Evolutionary conservation across 2,888 invertebrate species (phyloP).

Genomic region (Cephalotes varians): DNA sequence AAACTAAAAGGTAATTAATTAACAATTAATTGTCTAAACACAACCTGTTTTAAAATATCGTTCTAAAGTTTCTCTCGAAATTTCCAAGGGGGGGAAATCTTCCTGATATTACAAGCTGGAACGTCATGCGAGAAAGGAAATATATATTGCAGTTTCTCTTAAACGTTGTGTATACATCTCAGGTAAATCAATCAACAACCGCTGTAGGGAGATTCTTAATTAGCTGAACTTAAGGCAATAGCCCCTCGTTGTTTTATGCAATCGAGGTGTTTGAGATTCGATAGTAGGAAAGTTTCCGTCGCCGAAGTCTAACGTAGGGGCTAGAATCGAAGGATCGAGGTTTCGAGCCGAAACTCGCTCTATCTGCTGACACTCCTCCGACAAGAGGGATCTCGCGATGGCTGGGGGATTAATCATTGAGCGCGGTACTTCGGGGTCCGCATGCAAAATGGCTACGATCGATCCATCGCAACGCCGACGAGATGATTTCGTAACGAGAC

Average conservation of each 20-base stretch:
- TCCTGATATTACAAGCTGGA: background rate
- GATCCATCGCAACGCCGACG: slow-evolving; percentile 69
- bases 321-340: background rate
- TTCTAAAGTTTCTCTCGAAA: background rate
- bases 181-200: background rate
- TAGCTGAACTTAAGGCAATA: slow-evolving; percentile 10
- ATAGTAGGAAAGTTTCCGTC: background rate
- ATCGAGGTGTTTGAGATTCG: background rate
- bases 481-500: slow-evolving; percentile 74
- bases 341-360: slow-evolving; percentile 46
- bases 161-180: background rate
- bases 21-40: slow-evolving; percentile 4
- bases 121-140: background rate
- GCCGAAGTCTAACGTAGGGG: background rate
- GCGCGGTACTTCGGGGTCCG: slow-evolving; percentile 60
- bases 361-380: slow-evolving; percentile 47
- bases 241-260: slow-evolving; percentile 7
- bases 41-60: background rate
- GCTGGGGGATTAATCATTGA: slow-evolving; percentile 70
- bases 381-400: slow-evolving; percentile 49
- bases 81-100: background rate
- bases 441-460: slow-evolving; percentile 73
- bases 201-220: background rate
- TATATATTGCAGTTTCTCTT: background rate
- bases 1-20: background rate